These are phyloP conservation scores for Linepithema humile DNA, from an alignment of 1,140 invertebrate genomes.

Conservation along the genomic window DNA sequence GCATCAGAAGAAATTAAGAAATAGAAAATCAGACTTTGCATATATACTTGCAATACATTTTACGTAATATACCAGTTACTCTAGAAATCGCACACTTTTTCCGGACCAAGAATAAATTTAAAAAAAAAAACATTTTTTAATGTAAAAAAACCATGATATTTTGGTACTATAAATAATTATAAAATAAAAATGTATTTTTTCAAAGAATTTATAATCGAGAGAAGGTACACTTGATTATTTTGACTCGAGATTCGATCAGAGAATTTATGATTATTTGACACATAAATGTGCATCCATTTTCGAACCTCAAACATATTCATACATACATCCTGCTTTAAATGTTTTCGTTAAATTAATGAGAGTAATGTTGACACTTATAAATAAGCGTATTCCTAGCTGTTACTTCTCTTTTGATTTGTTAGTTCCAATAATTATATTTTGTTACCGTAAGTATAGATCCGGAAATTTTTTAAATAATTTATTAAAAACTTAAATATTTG, in stretches of 20 bases:
- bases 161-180: background rate
- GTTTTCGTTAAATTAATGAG: conserved; percentile 3
- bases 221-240: no score
- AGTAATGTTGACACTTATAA: conserved; percentile 6
- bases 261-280: conserved; percentile 16
- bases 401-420: conserved; percentile 22
- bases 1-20: background rate
- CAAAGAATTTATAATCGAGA: background rate
- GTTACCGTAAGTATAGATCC: background rate
- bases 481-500: conserved; percentile 36
- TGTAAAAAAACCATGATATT: background rate
- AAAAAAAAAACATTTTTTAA: background rate
- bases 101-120: background rate
- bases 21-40: background rate
- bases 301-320: background rate
- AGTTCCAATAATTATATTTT: conserved; percentile 18
- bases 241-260: no score
- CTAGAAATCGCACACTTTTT: background rate
- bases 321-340: background rate
- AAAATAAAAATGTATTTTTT: background rate
- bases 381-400: background rate
- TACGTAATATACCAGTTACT: background rate
- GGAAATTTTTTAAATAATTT: conserved; percentile 19
- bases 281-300: conserved; percentile 4
- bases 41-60: background rate